Base-by-base conservation (phyloP, 2,888 invertebrate genomes). In the Keiferia lycopersicella region DNA sequence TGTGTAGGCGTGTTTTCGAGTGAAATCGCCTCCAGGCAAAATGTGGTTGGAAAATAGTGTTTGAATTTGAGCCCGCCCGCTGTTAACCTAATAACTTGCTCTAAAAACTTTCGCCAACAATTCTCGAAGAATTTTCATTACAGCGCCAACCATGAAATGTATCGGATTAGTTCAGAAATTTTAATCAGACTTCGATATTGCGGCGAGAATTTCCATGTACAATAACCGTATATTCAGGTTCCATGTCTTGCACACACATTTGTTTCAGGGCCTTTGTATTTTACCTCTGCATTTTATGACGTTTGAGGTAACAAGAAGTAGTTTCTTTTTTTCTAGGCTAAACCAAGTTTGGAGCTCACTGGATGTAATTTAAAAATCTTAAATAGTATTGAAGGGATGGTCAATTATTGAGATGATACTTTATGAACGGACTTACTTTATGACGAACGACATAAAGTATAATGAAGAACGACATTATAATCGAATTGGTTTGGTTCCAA, bases 21-120 rank as follows among this genome's bases (percentile, higher is more conserved):
- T 62, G 64, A 63, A 64, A 67, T 62, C 58, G 64, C 62, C 65
- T 64, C 66, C 61, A 62, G 59, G 69, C 73, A 72, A 77, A 77
- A 81, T 79, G 81, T 76, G 78, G 68, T 72, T 65, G 69, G 22
- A 72, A 79, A 83, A 81, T 81, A 74, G 78, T 74, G 71, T 76
- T 81, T 75, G 72, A 76, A 72, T 71, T 75, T 66, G 65, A 72
- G 65, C 69, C 69, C 72, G 67, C 71, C 71, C 65, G 78, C 68
- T 73, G 76, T 75, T 74, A 75, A 67, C 61, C 69, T 75, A 72
- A 69, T 79, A 77, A 78, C 68, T 77, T 72, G 74, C 64, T 70
- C 76, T 73, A 67, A 71, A 73, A 75, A 71, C 69, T 73, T 79
- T 75, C 67, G 68, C 65, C 66, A 22, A 63, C 50, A 34, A 50